Percentiles rank a stretch among this genome's conserved stretches.
phyloP scores from a whole-genome alignment of 1,140 invertebrate genomes.

The Musca domestica region DNA sequence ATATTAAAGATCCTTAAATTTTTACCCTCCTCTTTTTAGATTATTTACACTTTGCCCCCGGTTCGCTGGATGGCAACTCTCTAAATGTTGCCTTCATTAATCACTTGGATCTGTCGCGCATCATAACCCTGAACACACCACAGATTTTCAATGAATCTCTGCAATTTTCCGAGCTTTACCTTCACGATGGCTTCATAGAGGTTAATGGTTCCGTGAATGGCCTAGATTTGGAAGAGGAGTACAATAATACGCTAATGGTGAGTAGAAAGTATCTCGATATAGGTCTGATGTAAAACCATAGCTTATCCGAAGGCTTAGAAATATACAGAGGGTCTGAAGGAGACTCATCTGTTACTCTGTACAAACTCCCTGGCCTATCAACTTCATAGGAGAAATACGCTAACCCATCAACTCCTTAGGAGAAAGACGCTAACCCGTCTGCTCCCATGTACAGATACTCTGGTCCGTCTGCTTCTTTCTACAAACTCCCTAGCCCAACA shows the following conservation, averaged over 20 bases:
- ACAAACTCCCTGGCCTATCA: too few species aligned
- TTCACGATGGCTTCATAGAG: slow-evolving; percentile 26
- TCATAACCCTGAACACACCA: slow-evolving; percentile 39
- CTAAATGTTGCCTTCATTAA: slow-evolving; percentile 36
- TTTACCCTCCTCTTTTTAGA: slow-evolving; percentile 26
- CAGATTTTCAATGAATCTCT: slow-evolving; percentile 33
- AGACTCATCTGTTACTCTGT: too few species aligned
- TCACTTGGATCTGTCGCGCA: slow-evolving; percentile 31
- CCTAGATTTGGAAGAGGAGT: slow-evolving; percentile 35
- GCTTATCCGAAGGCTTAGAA: too few species aligned
- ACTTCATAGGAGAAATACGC: too few species aligned
- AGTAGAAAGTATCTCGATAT: too few species aligned
- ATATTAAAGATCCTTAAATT: not conserved
- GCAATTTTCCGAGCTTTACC: slow-evolving; percentile 32
- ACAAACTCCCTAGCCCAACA: too few species aligned
- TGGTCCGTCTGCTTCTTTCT: too few species aligned
- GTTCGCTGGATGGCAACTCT: slow-evolving; percentile 37
- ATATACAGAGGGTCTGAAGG: too few species aligned
- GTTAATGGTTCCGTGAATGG: slow-evolving; percentile 33
- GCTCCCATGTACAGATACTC: too few species aligned
- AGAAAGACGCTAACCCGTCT: too few species aligned
- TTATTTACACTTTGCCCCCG: slow-evolving; percentile 30
- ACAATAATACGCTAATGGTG: slow-evolving; percentile 45
- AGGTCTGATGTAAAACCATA: too few species aligned
- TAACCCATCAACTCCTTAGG: too few species aligned